These are phyloP conservation scores for Neodon shergylaensis DNA, from an alignment of 2,113 vertebrate genomes.

Conservation along the genomic window DNA sequence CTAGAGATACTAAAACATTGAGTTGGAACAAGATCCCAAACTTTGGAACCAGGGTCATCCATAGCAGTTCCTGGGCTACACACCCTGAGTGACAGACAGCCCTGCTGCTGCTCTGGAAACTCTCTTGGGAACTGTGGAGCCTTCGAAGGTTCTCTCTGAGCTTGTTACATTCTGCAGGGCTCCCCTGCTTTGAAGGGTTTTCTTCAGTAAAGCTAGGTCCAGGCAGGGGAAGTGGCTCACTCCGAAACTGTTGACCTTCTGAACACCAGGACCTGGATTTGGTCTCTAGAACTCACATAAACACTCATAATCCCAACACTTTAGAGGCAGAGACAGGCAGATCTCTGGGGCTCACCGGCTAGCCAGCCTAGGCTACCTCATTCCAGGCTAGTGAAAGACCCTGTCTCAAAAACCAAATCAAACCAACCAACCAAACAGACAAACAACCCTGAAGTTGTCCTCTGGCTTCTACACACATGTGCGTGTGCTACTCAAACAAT, in stretches of 20 bases:
- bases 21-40: background rate
- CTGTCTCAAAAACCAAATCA: background rate
- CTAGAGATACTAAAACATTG: background rate
- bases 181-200: no score
- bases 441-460: background rate
- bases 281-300: background rate
- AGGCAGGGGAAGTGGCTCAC: background rate
- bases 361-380: background rate
- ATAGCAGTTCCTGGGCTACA: background rate
- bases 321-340: background rate
- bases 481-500: background rate
- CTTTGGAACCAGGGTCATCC: background rate
- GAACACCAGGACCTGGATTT: background rate
- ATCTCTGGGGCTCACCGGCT: background rate
- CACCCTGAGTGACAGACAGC: background rate
- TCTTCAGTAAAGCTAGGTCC: background rate
- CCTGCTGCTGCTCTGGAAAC: background rate
- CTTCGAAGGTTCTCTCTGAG: background rate
- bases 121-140: background rate
- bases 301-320: background rate
- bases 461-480: background rate
- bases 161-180: background rate
- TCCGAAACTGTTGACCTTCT: background rate
- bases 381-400: background rate
- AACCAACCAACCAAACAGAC: background rate